phyloP scores from a whole-genome alignment of 1,140 invertebrate species.

The Charaxes varanes region DNA sequence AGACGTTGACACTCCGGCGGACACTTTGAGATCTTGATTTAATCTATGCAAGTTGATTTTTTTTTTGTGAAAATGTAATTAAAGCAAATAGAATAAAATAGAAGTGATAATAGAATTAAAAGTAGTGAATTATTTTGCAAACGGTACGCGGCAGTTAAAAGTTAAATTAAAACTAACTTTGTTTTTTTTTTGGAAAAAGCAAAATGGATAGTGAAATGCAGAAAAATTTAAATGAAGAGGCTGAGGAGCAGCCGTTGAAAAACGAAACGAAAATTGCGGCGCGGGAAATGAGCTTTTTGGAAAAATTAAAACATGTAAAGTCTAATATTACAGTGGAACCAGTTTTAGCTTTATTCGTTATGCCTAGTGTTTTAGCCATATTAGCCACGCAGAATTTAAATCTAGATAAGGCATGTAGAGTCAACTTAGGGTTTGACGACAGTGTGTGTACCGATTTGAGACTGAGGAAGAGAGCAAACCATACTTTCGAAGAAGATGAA shows the following conservation, averaged over 20 bases:
- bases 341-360: conserved; percentile 49
- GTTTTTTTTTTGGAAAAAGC: neutral
- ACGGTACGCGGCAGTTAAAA: too few species aligned
- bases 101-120: too few species aligned
- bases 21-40: conserved; percentile 19
- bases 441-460: conserved; percentile 44
- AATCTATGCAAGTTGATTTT: conserved; percentile 1
- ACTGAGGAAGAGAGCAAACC: conserved; percentile 40
- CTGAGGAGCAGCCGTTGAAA: conserved; percentile 42
- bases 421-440: conserved; percentile 49
- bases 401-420: conserved; percentile 58
- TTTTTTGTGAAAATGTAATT: too few species aligned
- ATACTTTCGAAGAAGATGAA: conserved; percentile 49
- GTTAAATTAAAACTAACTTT: too few species aligned
- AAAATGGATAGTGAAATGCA: conserved; percentile 7
- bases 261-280: conserved; percentile 31
- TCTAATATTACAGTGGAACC: conserved; percentile 63
- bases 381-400: conserved; percentile 61
- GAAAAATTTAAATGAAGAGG: conserved; percentile 16
- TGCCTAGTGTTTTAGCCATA: conserved; percentile 53
- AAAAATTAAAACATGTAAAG: conserved; percentile 50
- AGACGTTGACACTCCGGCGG: conserved; percentile 21
- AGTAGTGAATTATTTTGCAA: too few species aligned
- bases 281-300: conserved; percentile 34
- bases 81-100: too few species aligned